Conservation (phyloP, 2,797 vertebrate species). For the Cuniculus paca region DNA sequence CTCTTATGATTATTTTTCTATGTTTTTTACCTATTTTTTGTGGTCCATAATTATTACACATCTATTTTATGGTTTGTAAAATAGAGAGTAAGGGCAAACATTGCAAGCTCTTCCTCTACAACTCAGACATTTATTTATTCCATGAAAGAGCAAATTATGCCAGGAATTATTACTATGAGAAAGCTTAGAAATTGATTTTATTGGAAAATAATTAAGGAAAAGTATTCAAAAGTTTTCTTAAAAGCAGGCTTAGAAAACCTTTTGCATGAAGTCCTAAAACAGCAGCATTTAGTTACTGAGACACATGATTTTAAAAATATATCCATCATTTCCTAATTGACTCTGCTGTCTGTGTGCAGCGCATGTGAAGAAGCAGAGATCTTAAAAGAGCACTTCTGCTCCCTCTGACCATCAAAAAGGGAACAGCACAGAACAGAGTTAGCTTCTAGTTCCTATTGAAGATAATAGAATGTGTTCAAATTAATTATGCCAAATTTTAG, state of each 20-base stretch:
- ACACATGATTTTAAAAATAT: neutral
- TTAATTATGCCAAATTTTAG: neutral
- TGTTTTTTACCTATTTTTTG: slow-evolving; percentile 43
- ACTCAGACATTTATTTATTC: neutral
- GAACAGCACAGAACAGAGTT: neutral
- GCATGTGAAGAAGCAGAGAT: neutral
- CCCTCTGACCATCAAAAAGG: neutral
- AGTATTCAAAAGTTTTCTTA: slow-evolving; percentile 23
- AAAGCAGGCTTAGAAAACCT: neutral
- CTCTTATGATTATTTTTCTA: slow-evolving; percentile 18
- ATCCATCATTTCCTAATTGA: neutral
- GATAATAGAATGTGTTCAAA: slow-evolving; percentile 28
- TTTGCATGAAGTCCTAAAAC: neutral
- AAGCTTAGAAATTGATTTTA: slow-evolving; percentile 10
- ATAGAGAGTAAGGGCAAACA: neutral
- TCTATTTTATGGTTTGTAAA: neutral
- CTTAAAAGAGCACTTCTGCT: neutral
- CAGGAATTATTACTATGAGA: slow-evolving; percentile 4
- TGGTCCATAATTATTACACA: neutral
- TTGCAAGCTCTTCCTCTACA: neutral
- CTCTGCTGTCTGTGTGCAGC: neutral
- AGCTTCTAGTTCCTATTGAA: neutral
- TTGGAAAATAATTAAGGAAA: slow-evolving; percentile 46
- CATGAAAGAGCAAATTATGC: neutral
- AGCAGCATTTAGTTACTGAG: neutral